Evolutionary conservation across 2,797 vertebrate genomes (phyloP), one percentile per base, ranked within the genome.

Genomic region (Mareca penelope): DNA sequence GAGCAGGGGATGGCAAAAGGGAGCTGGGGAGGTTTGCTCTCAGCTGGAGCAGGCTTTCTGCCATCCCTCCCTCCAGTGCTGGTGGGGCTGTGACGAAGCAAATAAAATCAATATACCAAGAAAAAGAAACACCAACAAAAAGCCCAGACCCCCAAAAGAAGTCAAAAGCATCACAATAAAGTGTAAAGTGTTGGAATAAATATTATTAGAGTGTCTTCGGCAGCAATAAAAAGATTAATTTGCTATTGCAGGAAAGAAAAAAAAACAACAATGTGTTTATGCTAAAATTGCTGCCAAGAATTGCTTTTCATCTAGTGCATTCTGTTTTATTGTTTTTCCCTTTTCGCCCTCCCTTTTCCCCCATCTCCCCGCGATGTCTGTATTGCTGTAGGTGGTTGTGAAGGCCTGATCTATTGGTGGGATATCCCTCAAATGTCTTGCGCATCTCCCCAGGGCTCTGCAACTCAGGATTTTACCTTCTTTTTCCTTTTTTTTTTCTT

Each of bases 141-240:
- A 24, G 48, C 7, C 23, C 9, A 72, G 77, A 48, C 22, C 46
- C 56, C 52, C 29, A 35, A 86, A 95, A 94, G 96, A 95, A 96
- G 52, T n/a, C 85, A 91, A 81, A 92, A 70, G 35, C 42, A 93
- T 90, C 70, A 92, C 77, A 95, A 87, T 90, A 95, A 96, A 92
- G 80, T 2, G 0, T 73, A 50, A 96, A 96, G 63, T 42, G 71
- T 71, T 57, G 73, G 92, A 96, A 96, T 97, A 97, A 97, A 97
- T 97, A 93, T 87, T 92, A 92, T 93, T 90, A 91, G 67, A 80
- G 75, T 61, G 35, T 94, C 96, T 93, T 96, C 10, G 4, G n/a
- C 44, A 53, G 88, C 84, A 91, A 94, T 94, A 92, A 83, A 97
- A 95, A 96, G 90, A 96, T 97, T 97, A 89, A 96, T 96, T 90